These are phyloP conservation scores for Phylloscopus trochiloides DNA, from an alignment of 2,113 vertebrate genomes.

Conservation along the genomic window DNA sequence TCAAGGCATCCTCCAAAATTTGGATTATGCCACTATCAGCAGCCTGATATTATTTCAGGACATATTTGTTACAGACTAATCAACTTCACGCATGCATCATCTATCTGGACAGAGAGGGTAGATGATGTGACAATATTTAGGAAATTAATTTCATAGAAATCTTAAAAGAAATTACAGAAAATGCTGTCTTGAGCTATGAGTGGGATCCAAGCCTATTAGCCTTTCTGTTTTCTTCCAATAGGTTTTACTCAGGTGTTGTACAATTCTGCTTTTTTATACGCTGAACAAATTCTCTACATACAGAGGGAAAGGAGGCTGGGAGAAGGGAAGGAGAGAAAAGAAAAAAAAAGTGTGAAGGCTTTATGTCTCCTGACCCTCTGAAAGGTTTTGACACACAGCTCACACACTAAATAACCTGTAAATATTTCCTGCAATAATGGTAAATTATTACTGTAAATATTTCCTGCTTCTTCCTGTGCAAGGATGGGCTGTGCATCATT, in stretches of 20 bases:
- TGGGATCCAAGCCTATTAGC: neutral
- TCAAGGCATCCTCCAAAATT: neutral
- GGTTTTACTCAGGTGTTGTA: neutral
- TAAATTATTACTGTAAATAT: neutral
- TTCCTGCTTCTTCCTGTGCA: neutral
- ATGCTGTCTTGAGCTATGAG: neutral
- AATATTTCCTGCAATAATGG: neutral
- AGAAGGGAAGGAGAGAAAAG: neutral
- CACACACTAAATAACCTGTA: fast-evolving
- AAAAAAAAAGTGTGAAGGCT: neutral
- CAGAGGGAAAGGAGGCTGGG: neutral
- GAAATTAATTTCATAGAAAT: neutral
- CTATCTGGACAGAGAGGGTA: neutral
- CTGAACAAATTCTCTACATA: neutral
- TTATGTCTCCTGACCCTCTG: neutral
- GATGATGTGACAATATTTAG: neutral
- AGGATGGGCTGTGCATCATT: neutral
- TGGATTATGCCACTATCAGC: neutral
- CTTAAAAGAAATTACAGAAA: neutral
- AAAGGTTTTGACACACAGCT: neutral
- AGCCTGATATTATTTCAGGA: neutral
- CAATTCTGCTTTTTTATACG: neutral
- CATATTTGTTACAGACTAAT: neutral
- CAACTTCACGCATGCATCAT: neutral
- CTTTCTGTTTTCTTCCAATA: neutral